phyloP scores from a whole-genome alignment of 2,888 invertebrate genomes.

The Drosophila dives region DNA sequence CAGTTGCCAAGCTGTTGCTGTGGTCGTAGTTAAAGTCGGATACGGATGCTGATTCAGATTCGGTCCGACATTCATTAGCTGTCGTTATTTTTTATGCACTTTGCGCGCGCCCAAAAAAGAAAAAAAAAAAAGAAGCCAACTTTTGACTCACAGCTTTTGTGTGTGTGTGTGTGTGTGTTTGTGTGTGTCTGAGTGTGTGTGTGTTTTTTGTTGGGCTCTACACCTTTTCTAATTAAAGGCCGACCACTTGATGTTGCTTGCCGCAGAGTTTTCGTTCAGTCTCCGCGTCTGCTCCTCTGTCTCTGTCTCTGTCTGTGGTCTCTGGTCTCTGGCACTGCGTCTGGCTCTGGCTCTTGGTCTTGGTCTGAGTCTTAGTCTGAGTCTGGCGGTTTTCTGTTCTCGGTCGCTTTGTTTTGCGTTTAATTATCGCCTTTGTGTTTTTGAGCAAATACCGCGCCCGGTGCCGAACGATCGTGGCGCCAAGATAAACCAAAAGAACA shows the following conservation, averaged over 20 bases:
- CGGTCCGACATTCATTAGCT: conserved; percentile 58
- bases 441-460: conserved; percentile 70
- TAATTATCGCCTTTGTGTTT: conserved; percentile 77
- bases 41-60: conserved; percentile 18
- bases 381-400: conserved; percentile 50
- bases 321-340: background rate
- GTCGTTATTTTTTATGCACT: conserved; percentile 50
- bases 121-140: conserved; percentile 13
- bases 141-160: conserved; percentile 18
- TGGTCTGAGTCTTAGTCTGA: conserved; percentile 11
- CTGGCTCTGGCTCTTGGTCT: conserved; percentile 11
- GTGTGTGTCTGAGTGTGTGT: conserved; percentile 1
- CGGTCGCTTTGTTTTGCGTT: conserved; percentile 72
- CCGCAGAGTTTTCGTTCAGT: conserved; percentile 16
- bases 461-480: conserved; percentile 72
- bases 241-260: conserved; percentile 61
- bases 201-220: conserved; percentile 48
- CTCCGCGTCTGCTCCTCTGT: conserved; percentile 12
- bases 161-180: background rate
- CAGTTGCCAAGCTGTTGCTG: conserved; percentile 11
- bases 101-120: conserved; percentile 37
- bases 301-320: conserved; percentile 31
- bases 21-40: conserved; percentile 1
- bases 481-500: conserved; percentile 78
- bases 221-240: conserved; percentile 73